Conservation (phyloP, 2,888 invertebrate genomes). For the Eubasilissa splendida region DNA sequence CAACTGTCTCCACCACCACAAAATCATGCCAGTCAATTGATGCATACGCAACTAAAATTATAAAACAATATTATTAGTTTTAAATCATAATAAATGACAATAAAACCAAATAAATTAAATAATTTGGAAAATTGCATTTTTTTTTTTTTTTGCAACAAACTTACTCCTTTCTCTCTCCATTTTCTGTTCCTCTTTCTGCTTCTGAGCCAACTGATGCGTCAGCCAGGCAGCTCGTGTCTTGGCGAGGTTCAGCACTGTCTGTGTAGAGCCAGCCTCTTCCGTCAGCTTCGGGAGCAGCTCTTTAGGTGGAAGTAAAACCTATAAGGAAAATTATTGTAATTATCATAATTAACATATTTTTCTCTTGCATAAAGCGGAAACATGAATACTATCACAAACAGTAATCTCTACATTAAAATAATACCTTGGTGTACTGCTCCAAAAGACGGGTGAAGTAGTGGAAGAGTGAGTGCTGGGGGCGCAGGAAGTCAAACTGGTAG, state of each 20-base stretch:
- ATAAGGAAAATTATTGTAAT: background rate
- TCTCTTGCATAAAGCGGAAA: conserved; percentile 1
- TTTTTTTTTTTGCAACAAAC: background rate
- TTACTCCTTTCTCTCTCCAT: conserved; percentile 91
- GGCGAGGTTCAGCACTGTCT: conserved; percentile 87
- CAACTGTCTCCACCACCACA: conserved; percentile 99
- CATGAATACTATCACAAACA: background rate
- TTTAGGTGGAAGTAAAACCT: conserved; percentile 93
- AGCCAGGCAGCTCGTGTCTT: conserved; percentile 98
- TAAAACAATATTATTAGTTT: background rate
- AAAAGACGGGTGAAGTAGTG: conserved; percentile 98
- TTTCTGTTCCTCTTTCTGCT: conserved; percentile 94
- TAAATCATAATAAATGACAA: background rate
- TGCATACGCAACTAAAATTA: conserved; percentile 84
- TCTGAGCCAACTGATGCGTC: conserved; percentile 93
- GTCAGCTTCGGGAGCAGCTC: conserved; percentile 85
- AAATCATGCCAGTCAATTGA: conserved; percentile 99
- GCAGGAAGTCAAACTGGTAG: conserved; percentile 98
- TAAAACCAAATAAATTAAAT: background rate
- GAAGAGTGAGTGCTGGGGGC: conserved; percentile 98
- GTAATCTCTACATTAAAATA: conserved; percentile 40
- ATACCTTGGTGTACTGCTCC: conserved; percentile 97
- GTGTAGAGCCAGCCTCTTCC: conserved; percentile 81
- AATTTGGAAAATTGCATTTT: too few relatives aligned
- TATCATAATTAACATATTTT: background rate